phyloP scores from a whole-genome alignment of 2,797 vertebrate genomes.

The Zonotrichia albicollis region DNA sequence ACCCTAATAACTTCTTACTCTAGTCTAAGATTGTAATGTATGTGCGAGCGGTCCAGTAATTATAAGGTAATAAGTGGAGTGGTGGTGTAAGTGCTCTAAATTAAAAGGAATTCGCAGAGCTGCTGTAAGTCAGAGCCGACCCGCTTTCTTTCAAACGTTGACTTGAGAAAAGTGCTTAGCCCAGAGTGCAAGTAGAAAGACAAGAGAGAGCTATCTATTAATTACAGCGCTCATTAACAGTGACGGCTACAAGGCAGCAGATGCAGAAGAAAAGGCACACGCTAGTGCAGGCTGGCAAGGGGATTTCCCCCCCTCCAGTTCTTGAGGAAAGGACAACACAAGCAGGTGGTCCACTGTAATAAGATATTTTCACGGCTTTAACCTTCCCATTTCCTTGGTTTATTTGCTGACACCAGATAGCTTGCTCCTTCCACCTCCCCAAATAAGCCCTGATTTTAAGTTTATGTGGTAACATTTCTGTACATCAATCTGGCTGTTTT shows the following conservation, averaged over 20 bases:
- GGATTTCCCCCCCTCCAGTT: conserved; percentile 43
- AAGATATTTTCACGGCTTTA: conserved; percentile 43
- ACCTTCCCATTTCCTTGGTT: conserved; percentile 51
- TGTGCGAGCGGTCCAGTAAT: conserved; percentile 77
- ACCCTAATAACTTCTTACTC: conserved; percentile 78
- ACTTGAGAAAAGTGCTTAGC: conserved; percentile 80
- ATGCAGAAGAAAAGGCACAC: conserved; percentile 59
- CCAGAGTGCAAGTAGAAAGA: conserved; percentile 81
- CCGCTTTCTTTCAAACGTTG: conserved; percentile 76
- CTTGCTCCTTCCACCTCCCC: not conserved
- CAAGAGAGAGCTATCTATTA: conserved; percentile 89
- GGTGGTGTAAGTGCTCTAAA: conserved; percentile 81
- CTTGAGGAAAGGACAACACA: conserved; percentile 49
- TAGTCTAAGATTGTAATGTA: conserved; percentile 75
- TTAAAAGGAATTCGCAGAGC: conserved; percentile 80
- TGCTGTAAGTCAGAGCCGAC: conserved; percentile 78
- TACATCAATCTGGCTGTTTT: not conserved
- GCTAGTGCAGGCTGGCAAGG: conserved; percentile 47
- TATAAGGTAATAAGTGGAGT: conserved; percentile 81
- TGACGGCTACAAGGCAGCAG: conserved; percentile 79
- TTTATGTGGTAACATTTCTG: not conserved
- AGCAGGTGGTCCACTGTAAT: conserved; percentile 40
- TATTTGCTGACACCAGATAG: not conserved
- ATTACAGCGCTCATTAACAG: conserved; percentile 92
- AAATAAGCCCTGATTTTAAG: not conserved